These are phyloP conservation scores for Rissa tridactyla DNA, from an alignment of 2,113 vertebrate species.

Conservation along the genomic window DNA sequence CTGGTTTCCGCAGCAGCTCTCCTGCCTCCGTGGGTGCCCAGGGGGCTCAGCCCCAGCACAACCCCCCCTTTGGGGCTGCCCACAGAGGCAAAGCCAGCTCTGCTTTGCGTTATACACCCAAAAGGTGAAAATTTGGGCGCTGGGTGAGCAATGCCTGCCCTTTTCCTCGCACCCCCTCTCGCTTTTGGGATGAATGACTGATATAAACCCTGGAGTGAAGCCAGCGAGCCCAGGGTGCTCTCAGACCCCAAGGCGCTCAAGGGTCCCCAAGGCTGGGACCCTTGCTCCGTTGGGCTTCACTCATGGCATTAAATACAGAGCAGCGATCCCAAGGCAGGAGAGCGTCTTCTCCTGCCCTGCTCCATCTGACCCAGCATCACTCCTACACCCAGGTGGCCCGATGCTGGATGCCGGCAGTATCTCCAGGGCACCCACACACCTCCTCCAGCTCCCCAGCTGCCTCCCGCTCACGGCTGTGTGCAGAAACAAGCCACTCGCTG, in stretches of 20 bases:
- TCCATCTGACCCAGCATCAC: fast-evolving
- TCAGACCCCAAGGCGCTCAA: no score
- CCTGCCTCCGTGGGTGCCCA: fast-evolving
- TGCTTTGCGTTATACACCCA: neutral
- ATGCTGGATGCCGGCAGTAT: neutral
- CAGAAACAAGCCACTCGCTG: neutral
- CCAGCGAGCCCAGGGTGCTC: neutral
- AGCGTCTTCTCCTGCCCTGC: neutral
- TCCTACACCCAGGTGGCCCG: fast-evolving
- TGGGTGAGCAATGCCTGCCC: neutral
- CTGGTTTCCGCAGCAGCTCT: neutral
- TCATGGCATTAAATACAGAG: neutral
- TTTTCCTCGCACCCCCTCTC: neutral
- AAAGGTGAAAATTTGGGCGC: neutral
- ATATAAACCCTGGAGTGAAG: neutral
- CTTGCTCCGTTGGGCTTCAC: neutral
- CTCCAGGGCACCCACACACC: neutral
- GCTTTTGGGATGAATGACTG: neutral
- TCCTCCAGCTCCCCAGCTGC: neutral
- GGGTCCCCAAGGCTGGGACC: neutral
- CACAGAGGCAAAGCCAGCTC: neutral
- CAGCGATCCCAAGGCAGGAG: neutral
- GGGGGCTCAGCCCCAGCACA: neutral
- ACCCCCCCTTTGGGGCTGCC: neutral
- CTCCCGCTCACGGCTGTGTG: neutral